A percentile compares a stretch with the other conserved stretches of the same genome.
Evolutionary conservation across 2,888 invertebrate species (phyloP).

Genomic region (Mythimna albipuncta): DNA sequence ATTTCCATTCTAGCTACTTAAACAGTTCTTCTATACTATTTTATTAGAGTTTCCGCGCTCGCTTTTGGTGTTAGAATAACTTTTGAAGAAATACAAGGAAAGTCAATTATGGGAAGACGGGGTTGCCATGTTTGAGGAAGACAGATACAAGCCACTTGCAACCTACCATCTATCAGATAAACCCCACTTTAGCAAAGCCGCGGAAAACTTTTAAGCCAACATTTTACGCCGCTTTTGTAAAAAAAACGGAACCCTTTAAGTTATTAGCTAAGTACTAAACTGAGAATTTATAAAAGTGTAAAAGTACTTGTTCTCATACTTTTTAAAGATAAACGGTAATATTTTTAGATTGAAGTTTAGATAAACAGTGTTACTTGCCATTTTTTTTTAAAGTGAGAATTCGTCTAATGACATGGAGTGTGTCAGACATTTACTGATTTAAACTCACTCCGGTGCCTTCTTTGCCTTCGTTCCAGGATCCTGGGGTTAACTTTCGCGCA

Average conservation of each 20-base stretch:
- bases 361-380: constrained; percentile 1
- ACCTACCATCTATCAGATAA: constrained; percentile 52
- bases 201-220: constrained; percentile 39
- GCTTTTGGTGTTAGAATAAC: constrained; percentile 61
- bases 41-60: constrained; percentile 53
- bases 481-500: too few species aligned
- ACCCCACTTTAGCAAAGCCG: constrained; percentile 38
- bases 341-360: constrained; percentile 23
- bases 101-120: constrained; percentile 73
- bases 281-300: constrained; percentile 19
- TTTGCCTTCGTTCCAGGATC: too few species aligned
- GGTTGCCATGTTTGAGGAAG: constrained; percentile 45
- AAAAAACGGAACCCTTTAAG: constrained; percentile 32
- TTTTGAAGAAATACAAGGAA: constrained; percentile 73
- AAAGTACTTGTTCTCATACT: constrained; percentile 21
- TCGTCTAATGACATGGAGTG: too few species aligned
- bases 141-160: constrained; percentile 58
- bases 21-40: constrained; percentile 53
- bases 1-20: constrained; percentile 32
- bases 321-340: constrained; percentile 26
- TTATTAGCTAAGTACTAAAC: constrained; percentile 40
- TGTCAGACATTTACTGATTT: too few species aligned
- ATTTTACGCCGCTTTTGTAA: constrained; percentile 37
- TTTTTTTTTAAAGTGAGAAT: too few species aligned
- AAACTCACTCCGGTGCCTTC: too few species aligned